These are phyloP conservation scores for Buceros bicornis DNA, from an alignment of 2,797 vertebrate species.

Conservation along the genomic window DNA sequence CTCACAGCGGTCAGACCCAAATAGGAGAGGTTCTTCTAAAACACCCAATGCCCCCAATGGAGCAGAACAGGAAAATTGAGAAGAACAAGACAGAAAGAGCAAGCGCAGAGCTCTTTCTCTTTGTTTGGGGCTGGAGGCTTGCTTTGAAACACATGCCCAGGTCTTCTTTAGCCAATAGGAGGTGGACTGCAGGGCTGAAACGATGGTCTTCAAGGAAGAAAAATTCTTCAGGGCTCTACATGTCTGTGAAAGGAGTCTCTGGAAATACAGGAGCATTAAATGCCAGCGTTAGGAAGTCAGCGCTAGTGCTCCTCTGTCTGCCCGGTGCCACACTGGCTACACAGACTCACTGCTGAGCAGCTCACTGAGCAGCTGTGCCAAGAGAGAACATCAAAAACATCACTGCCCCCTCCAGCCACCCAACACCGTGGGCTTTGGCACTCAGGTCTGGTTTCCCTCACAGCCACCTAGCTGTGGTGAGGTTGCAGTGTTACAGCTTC, in stretches of 20 bases:
- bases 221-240: slow-evolving; percentile 97
- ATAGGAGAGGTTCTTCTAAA: not conserved
- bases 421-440: slow-evolving; percentile 68
- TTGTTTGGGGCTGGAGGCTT: slow-evolving; percentile 64
- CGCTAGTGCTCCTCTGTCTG: slow-evolving; percentile 53
- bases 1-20: not conserved
- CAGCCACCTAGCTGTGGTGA: slow-evolving; percentile 43
- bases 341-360: slow-evolving; percentile 63
- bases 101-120: not conserved
- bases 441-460: slow-evolving; percentile 66
- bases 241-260: slow-evolving; percentile 83
- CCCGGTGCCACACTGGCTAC: slow-evolving; percentile 59
- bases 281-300: slow-evolving; percentile 38
- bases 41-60: not conserved
- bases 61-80: not conserved
- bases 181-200: slow-evolving; percentile 94
- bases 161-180: slow-evolving; percentile 92
- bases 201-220: slow-evolving; percentile 94
- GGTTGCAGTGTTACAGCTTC: slow-evolving; percentile 68
- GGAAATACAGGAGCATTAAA: slow-evolving; percentile 70
- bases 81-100: not conserved
- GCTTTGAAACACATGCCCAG: slow-evolving; percentile 93
- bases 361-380: slow-evolving; percentile 72
- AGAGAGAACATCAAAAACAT: slow-evolving; percentile 67
- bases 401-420: slow-evolving; percentile 25